Percentiles rank a stretch among this genome's conserved stretches.
Evolutionary conservation across 2,797 vertebrate genomes (phyloP).

Genomic region (Odontamblyopus lacepedii): DNA sequence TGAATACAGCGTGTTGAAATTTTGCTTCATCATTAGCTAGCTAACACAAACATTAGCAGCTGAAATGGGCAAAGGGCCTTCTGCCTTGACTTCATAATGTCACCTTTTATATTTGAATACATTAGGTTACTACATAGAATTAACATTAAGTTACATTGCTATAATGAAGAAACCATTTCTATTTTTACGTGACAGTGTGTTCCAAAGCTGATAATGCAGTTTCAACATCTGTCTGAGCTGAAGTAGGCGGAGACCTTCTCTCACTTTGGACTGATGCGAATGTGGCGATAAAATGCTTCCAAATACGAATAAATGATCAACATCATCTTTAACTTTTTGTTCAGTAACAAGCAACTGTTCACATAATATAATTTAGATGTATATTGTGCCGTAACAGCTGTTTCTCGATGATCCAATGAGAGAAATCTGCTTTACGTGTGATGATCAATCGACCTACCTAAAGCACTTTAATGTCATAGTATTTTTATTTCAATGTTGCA

Average conservation of each 20-base stretch:
- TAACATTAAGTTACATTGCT: not conserved
- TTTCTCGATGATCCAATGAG: not conserved
- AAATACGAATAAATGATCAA: not conserved
- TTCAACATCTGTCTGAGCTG: slow-evolving; percentile 26
- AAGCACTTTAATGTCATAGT: not conserved
- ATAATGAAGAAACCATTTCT: not conserved
- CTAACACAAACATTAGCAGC: slow-evolving; percentile 66
- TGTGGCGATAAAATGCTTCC: not conserved
- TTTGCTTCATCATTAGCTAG: slow-evolving; percentile 77
- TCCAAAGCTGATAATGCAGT: slow-evolving; percentile 9
- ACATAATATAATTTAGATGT: not conserved
- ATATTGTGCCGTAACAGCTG: not conserved
- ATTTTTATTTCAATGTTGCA: not conserved
- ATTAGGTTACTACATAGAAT: slow-evolving; percentile 7
- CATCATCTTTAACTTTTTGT: not conserved
- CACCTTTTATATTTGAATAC: slow-evolving; percentile 6
- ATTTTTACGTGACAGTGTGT: not conserved
- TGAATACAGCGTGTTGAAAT: slow-evolving; percentile 36
- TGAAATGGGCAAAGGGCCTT: slow-evolving; percentile 53
- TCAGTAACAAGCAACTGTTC: not conserved
- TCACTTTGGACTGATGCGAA: slow-evolving; percentile 15
- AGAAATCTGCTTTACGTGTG: not conserved
- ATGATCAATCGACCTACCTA: not conserved
- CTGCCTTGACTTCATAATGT: slow-evolving; percentile 12
- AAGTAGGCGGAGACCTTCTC: slow-evolving; percentile 55